These are phyloP conservation scores for Merluccius polli DNA, from an alignment of 2,797 vertebrate genomes.

Conservation along the genomic window DNA sequence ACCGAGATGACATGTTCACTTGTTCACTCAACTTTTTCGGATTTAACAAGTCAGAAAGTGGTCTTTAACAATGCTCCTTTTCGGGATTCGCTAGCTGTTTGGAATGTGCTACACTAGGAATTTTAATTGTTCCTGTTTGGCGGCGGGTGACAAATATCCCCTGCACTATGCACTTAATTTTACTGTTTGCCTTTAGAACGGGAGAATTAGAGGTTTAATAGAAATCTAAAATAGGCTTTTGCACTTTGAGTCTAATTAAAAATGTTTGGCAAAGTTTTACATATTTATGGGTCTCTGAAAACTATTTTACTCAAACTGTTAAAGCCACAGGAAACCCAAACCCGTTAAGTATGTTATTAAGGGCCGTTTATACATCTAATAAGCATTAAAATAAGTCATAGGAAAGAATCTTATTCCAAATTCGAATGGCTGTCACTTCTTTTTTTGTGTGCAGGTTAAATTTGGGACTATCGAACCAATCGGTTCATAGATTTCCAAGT, in stretches of 20 bases:
- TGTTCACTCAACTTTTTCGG: neutral
- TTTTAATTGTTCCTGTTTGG: neutral
- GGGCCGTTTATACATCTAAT: too few species aligned
- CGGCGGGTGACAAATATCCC: neutral
- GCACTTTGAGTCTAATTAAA: neutral
- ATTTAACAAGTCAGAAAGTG: neutral
- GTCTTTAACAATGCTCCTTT: neutral
- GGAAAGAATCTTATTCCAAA: too few species aligned
- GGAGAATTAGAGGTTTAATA: neutral
- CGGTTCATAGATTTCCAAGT: too few species aligned
- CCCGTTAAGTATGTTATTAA: too few species aligned
- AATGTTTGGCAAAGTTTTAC: neutral
- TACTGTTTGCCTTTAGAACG: neutral
- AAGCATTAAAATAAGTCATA: too few species aligned
- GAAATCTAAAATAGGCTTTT: neutral
- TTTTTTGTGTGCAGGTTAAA: too few species aligned
- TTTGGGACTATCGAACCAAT: too few species aligned
- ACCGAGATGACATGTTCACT: neutral
- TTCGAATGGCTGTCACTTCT: too few species aligned
- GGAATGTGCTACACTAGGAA: neutral
- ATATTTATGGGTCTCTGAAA: neutral
- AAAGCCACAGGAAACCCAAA: too few species aligned
- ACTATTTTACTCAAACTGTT: neutral
- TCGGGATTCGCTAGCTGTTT: neutral
- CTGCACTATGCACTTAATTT: neutral